Base-by-base conservation (phyloP, 1,140 invertebrate genomes). In the Aphelinus atriplicis region DNA sequence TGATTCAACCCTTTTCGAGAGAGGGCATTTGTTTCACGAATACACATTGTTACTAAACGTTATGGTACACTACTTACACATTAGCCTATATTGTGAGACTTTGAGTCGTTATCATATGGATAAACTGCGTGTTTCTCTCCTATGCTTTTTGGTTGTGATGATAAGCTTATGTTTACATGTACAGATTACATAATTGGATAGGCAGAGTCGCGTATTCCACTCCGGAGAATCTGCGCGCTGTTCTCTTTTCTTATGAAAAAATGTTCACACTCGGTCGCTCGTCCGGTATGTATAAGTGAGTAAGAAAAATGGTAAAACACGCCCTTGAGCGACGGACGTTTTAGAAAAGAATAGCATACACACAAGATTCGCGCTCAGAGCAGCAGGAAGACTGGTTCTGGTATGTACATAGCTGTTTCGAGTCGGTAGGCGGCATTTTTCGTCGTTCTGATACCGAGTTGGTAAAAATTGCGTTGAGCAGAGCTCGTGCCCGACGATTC, bases 31-130 rank as follows among this genome's bases (percentile, higher is more conserved):
- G 26, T 26, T 26, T 26, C 26, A 26, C 26, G 26, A 26, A 26
- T 26, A 26, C 26, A 26, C 26, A 26, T 26, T 26, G 26, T 26
- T 26, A 26, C 26, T 26, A 26, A 26, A 26, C 26, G 26, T 84
- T 86, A 85, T 86, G 80, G 77, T 86, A 88, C 85, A 87, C 84
- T 87, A 88, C 84, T 84, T 88, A 86, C 84, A 87, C 63, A 76
- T 80, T 81, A 82, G 51, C 55, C 63, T 76, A 53, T 46, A 66
- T 75, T 55, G 47, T 57, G 56, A 68, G 60, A 68, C 26, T 74
- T 50, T 26, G 57, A 48, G n/a, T 51, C 42, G 26, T 57, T 43
- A 56, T 43, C 26, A 73, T 55, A 3, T 43, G 2, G 9, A 9
- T 58, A 43, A 73, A 26, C 47, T 62, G 50, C 43, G 61, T 42